These are phyloP conservation scores for Drosophila imparisetae DNA, from an alignment of 2,888 invertebrate genomes.

Conservation along the genomic window DNA sequence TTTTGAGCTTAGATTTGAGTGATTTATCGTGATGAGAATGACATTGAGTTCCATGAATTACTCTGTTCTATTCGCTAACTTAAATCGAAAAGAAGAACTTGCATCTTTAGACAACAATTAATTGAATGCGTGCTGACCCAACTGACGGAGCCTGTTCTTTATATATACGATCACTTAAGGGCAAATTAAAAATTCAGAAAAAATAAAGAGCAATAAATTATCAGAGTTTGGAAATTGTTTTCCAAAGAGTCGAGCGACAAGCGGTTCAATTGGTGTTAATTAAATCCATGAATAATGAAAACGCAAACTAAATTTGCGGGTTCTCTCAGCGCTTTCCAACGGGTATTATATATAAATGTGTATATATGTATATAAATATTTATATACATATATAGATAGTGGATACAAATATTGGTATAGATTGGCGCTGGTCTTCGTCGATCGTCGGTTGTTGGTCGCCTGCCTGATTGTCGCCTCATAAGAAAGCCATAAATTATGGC, in stretches of 20 bases:
- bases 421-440: conserved; percentile 57
- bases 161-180: conserved; percentile 63
- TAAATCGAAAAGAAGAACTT: neutral
- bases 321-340: conserved; percentile 16
- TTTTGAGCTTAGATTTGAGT: neutral
- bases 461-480: conserved; percentile 71
- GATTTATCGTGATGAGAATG: neutral
- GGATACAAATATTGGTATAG: conserved; percentile 50
- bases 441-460: conserved; percentile 34
- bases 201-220: conserved; percentile 70
- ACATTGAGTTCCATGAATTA: neutral
- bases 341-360: neutral
- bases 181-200: conserved; percentile 64
- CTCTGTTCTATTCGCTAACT: neutral
- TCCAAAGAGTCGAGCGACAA: conserved; percentile 78
- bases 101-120: conserved; percentile 22
- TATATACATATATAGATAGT: conserved; percentile 6
- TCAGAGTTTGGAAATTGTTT: conserved; percentile 63
- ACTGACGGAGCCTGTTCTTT: conserved; percentile 35
- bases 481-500: conserved; percentile 82
- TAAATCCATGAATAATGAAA: conserved; percentile 84
- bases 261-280: conserved; percentile 85
- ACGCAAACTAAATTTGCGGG: conserved; percentile 65
- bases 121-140: conserved; percentile 21
- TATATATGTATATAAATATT: conserved; percentile 2